Evolutionary conservation across 2,797 vertebrate species (phyloP).

Genomic region (Gallinago stenura): DNA sequence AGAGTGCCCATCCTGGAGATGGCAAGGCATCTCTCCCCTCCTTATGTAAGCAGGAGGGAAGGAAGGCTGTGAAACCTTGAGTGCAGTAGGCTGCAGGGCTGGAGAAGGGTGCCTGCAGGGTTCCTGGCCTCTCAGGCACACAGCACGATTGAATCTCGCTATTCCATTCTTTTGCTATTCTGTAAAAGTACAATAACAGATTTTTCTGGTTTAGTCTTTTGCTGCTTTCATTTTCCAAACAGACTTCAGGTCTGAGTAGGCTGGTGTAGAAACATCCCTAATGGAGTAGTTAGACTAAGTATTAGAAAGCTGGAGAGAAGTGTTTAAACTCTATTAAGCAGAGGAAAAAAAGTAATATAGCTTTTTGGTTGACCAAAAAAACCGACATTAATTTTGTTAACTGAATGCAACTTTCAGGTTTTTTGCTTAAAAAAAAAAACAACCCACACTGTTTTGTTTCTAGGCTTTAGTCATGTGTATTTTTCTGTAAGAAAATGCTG

Average conservation of each 20-base stretch:
- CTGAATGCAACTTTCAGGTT: not conserved
- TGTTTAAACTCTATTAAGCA: not conserved
- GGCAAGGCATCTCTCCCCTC: not conserved
- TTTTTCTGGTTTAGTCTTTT: not conserved
- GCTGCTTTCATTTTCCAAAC: not conserved
- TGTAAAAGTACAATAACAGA: not conserved
- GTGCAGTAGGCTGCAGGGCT: not conserved
- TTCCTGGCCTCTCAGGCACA: not conserved
- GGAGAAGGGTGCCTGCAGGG: accelerated
- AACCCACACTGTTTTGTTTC: not conserved
- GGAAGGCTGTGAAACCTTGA: not conserved
- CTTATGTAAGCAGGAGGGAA: not conserved
- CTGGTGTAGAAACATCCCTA: not conserved
- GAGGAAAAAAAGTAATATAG: not conserved
- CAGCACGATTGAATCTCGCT: not conserved
- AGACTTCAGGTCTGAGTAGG: not conserved
- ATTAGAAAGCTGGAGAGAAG: not conserved
- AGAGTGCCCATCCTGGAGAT: not conserved
- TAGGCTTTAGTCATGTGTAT: not conserved
- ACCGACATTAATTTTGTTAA: not conserved
- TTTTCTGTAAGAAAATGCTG: not conserved
- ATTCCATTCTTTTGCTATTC: not conserved
- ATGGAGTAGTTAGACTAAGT: not conserved
- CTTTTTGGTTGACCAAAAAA: not conserved
- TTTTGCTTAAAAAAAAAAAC: not conserved